Evolutionary conservation across 2,797 vertebrate genomes (phyloP).

Genomic region (Pangasius djambal): DNA sequence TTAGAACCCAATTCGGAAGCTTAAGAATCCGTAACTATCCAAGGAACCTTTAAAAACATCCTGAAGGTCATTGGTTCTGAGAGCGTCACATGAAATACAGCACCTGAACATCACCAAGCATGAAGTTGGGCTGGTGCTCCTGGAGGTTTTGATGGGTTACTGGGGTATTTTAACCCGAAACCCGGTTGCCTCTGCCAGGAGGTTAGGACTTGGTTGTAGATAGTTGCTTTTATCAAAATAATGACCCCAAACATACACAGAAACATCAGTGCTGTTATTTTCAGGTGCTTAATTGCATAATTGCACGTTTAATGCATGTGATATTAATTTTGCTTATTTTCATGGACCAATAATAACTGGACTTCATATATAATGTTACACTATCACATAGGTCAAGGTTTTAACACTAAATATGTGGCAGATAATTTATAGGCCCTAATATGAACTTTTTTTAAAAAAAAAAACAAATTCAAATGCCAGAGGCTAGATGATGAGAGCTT

Average conservation of each 20-base stretch:
- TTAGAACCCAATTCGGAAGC: background rate
- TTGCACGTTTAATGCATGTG: background rate
- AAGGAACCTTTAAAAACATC: background rate
- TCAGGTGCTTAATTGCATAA: too few species aligned
- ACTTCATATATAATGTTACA: background rate
- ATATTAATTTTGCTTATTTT: background rate
- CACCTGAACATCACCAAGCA: background rate
- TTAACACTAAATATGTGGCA: background rate
- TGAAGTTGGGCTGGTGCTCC: background rate
- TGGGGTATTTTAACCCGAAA: background rate
- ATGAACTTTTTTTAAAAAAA: background rate
- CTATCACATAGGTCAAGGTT: background rate
- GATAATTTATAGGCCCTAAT: background rate
- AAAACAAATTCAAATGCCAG: background rate
- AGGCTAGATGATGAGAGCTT: conserved; percentile 19
- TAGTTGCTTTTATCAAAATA: background rate
- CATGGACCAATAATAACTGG: background rate
- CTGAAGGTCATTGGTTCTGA: background rate
- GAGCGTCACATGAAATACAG: background rate
- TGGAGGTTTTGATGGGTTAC: background rate
- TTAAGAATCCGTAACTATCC: background rate
- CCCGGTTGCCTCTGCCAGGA: background rate
- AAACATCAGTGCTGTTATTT: too few species aligned
- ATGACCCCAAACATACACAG: background rate
- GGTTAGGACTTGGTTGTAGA: background rate